Base-by-base conservation (phyloP, 2,113 vertebrate species). In the Chamaetylas fuelleborni region DNA sequence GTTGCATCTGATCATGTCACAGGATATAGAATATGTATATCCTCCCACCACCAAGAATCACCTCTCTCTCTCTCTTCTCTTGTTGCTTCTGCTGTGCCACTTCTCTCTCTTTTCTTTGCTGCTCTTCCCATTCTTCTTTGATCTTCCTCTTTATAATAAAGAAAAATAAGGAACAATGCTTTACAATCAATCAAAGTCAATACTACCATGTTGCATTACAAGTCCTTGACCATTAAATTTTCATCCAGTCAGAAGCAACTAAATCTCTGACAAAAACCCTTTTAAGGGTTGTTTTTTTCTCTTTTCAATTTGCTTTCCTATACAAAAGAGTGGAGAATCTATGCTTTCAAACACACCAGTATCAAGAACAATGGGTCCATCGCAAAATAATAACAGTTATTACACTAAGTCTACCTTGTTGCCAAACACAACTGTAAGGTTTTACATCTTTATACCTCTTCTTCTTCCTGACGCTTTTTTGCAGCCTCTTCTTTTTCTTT, bases 21-120 rank as follows among this genome's bases (percentile, higher is more conserved):
- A 99, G 98, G 98, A 99, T 98, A 99, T 98, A 81, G 96, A 96
- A 91, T 83, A 98, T n/a, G 96, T 97, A 97, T 98, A 99, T 98
- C 98, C 97, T 98, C 98, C 98, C 83, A 98, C 85, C 95, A 97
- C 96, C 96, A 96, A 97, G 96, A 98, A 98, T 99, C 99, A 99
- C 99, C 99, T 99, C 99, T 99, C 98, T 99, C 66, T 99, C 98
- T 98, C 88, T 98, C 98, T 98, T 99, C 98, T 99, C 98, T 97
- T 98, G 98, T 42, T 97, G 98, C 88, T 98, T 99, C 96, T 98
- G 98, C 80, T 99, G 98, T 83, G 97, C 98, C 54, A 97, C 98
- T 78, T 99, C 98, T 96, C 96, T 97, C 72, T 99, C 99, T 98
- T 97, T 99, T 81, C 83, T 98, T 97, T 99, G 99, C 76, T 99